These are phyloP conservation scores for Fulmarus glacialis DNA, from an alignment of 2,113 vertebrate genomes.

Conservation along the genomic window DNA sequence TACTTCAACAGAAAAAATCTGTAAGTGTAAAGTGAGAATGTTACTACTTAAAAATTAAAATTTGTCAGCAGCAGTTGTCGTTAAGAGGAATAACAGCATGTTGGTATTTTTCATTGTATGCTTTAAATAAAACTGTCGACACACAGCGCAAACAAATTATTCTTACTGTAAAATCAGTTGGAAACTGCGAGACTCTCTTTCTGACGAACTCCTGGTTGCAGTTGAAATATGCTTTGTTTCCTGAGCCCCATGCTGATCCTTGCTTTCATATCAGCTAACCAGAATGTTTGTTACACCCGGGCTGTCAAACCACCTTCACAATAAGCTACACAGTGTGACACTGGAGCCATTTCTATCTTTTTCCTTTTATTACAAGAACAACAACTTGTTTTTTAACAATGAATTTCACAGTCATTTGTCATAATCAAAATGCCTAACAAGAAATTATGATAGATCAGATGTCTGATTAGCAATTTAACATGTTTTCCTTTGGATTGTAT, in stretches of 20 bases:
- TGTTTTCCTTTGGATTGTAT: not conserved
- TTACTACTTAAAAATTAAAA: not conserved
- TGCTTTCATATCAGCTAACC: not conserved
- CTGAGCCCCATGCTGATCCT: not conserved
- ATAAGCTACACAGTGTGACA: not conserved
- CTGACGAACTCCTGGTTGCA: not conserved
- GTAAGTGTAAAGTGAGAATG: not conserved
- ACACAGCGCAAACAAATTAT: not conserved
- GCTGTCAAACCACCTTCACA: not conserved
- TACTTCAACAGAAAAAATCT: not conserved
- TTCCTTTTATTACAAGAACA: slow-evolving; percentile 15
- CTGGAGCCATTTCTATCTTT: not conserved
- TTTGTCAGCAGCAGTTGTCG: not conserved
- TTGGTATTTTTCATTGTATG: not conserved
- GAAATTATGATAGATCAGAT: not conserved
- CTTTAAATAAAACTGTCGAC: slow-evolving; percentile 24
- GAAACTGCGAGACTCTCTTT: not conserved
- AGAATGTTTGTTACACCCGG: slow-evolving; percentile 2
- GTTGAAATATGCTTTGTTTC: slow-evolving; percentile 36
- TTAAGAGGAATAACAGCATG: not conserved
- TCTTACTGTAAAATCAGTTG: not conserved
- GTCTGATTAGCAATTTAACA: not conserved
- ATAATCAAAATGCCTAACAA: not conserved
- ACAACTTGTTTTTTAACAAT: not conserved
- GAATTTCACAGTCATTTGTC: not conserved